Evolutionary conservation across 2,797 vertebrate species (phyloP), one percentile per base, ranked within the genome.

Genomic region (Thaleichthys pacificus): DNA sequence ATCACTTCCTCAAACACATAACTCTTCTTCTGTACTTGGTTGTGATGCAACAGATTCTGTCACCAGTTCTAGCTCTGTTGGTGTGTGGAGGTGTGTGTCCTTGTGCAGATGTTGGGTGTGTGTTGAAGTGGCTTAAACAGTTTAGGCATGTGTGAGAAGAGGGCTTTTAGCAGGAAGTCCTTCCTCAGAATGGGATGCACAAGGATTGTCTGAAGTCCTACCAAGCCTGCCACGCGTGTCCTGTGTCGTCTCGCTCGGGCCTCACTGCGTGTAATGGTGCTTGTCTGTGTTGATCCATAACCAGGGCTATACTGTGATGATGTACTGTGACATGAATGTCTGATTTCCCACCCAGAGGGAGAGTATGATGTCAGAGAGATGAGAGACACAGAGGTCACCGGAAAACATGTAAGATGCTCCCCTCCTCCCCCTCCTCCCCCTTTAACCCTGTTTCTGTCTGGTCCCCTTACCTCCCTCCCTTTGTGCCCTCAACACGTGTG

Each of bases 401-500:
- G 72, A 73, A 87, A 86, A 77, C 84, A 86, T 91, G 92, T 93
- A 80, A 82, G 89, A 42, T 75, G 61, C 22, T 5, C 19, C 71
- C n/a, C 65, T 1, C 26, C 30, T 30, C 19, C 19, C 71, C n/a
- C 65, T 1, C 26, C 30, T 30, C 19, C 30, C 65, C 47, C 58
- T 32, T 22, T 19, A 35, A 35, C 61, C 15, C 54, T 58, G 73
- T 19, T 35, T 14, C 1, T 78, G 21, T 19, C 22, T 38, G 64
- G 32, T 9, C 4, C 49, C 26, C 61, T 56, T 9, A 32, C 2
- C 12, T 68, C 11, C 28, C 26, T 68, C 11, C 28, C 26, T 62
- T 5, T 30, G 6, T 3, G 3, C 15, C 58, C n/a, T 12, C 21
- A 19, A 28, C 6, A 11, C 2, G 22, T 72, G 12, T 73, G 5